A percentile compares a stretch with the other conserved stretches of the same genome.
Evolutionary conservation across 2,113 vertebrate species (phyloP).

Genomic region (Henicopernis longicauda): DNA sequence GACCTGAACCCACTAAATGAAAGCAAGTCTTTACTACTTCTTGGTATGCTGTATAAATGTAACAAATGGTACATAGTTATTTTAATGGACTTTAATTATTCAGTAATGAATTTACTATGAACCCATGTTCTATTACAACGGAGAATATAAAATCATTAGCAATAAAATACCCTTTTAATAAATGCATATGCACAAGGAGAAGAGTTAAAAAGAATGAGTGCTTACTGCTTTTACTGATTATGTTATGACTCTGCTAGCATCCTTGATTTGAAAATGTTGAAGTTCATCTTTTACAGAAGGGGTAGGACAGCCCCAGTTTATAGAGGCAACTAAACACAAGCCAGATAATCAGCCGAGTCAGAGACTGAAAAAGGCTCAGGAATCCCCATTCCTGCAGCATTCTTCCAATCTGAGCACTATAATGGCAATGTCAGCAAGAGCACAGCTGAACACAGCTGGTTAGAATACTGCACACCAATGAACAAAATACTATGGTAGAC

Average conservation of each 20-base stretch:
- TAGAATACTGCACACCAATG: not conserved
- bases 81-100: not conserved
- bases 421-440: not conserved
- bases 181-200: not conserved
- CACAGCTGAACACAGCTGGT: not conserved
- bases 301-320: not conserved
- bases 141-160: not conserved
- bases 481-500: not conserved
- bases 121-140: not conserved
- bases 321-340: not conserved
- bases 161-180: not conserved
- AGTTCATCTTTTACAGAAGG: not conserved
- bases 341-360: not conserved
- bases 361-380: not conserved
- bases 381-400: not conserved
- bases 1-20: not conserved
- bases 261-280: not conserved
- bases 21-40: not conserved
- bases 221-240: not conserved
- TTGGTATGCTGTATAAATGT: not conserved
- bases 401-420: accelerated
- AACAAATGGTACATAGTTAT: not conserved
- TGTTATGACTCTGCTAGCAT: not conserved
- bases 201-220: not conserved
- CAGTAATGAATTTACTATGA: not conserved